Conservation (phyloP, 2,113 vertebrate genomes). For the Pachypanchax playfairii region DNA sequence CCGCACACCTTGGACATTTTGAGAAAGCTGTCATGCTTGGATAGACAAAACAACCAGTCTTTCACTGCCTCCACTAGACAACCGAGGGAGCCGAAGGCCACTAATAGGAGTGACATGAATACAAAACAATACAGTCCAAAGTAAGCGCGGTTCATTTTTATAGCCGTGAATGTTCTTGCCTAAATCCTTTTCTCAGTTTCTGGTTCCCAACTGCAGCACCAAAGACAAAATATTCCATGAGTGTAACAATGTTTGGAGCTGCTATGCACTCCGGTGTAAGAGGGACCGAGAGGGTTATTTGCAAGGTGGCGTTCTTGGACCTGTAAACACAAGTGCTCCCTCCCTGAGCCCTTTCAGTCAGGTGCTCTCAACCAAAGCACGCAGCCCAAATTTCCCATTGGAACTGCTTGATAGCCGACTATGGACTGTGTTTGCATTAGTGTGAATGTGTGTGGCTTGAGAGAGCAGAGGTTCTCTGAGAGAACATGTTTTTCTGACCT, state of each 20-base stretch:
- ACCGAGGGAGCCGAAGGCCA: conserved; percentile 41
- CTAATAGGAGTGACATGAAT: conserved; percentile 47
- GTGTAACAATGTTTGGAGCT: conserved; percentile 33
- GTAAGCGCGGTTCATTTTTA: conserved; percentile 27
- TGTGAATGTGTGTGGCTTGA: conserved; percentile 42
- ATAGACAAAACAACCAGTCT: conserved; percentile 44
- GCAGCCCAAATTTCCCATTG: conserved; percentile 66
- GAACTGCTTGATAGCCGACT: conserved; percentile 43
- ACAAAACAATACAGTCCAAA: conserved; percentile 50
- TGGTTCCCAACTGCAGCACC: conserved; percentile 9
- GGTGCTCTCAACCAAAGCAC: conserved; percentile 67
- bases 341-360: conserved; percentile 57
- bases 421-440: conserved; percentile 51
- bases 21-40: conserved; percentile 39
- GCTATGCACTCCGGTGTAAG: conserved; percentile 31
- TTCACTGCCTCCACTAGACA: conserved; percentile 39
- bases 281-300: conserved; percentile 54
- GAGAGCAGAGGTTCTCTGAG: conserved; percentile 31
- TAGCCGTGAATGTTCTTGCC: conserved; percentile 27
- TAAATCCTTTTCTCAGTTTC: conserved; percentile 12
- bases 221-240: conserved; percentile 48
- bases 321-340: conserved; percentile 61
- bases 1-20: conserved; percentile 36
- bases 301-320: conserved; percentile 59
- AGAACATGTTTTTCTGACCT: conserved; percentile 42